Conservation (phyloP, 2,113 vertebrate species). For the Theropithecus gelada region DNA sequence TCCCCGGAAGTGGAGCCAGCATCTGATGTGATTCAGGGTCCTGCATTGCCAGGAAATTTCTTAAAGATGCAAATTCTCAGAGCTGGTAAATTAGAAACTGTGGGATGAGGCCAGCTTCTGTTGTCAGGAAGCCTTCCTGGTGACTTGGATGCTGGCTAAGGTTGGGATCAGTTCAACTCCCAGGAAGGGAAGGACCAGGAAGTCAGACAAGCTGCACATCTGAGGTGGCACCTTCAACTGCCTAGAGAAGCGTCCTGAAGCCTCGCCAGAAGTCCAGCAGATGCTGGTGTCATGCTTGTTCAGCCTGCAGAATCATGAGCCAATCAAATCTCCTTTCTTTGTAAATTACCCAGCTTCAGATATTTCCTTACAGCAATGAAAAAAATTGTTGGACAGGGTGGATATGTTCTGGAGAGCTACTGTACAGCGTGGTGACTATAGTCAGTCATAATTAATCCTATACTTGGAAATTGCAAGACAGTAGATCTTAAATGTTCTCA, state of each 20-base stretch:
- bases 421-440: no score
- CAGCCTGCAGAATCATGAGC: no score
- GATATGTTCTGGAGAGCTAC: neutral
- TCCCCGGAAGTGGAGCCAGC: neutral
- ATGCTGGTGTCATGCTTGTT: no score
- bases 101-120: no score
- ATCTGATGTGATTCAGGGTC: rapidly evolving
- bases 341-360: no score
- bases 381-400: no score
- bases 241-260: neutral
- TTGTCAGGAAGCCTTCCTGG: neutral
- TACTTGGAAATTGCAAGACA: no score
- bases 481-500: neutral
- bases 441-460: neutral
- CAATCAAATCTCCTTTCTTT: no score
- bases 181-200: neutral
- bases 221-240: neutral
- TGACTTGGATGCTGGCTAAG: neutral
- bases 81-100: neutral
- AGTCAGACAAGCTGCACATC: rapidly evolving
- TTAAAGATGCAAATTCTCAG: neutral
- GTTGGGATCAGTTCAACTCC: neutral
- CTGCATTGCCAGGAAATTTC: neutral
- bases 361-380: no score
- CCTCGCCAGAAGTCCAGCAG: no score